phyloP scores from a whole-genome alignment of 2,888 invertebrate species.

The Nemoura dubitans region DNA sequence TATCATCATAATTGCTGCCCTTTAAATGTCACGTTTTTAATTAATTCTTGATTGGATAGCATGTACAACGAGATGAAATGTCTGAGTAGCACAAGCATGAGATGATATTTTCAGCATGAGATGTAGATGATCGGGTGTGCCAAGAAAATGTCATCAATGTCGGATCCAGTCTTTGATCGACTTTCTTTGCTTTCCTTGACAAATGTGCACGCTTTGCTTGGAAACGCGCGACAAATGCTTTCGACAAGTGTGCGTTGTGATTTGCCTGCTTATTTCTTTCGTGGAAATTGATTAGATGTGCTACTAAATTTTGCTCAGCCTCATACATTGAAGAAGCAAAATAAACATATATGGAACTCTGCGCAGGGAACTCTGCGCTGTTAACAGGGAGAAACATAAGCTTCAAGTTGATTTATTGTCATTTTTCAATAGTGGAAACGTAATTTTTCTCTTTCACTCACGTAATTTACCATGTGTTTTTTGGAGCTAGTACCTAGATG shows the following conservation, averaged over 20 bases:
- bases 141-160: not conserved
- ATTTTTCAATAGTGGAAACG: too few species aligned
- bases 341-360: too few species aligned
- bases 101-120: not conserved
- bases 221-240: not conserved
- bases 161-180: not conserved
- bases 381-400: too few species aligned
- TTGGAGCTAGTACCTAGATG: too few species aligned
- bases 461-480: too few species aligned
- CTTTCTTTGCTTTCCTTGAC: not conserved
- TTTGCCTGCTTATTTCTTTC: not conserved
- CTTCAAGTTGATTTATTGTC: too few species aligned
- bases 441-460: too few species aligned
- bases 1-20: not conserved
- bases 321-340: too few species aligned
- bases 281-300: not conserved
- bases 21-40: conserved; percentile 7
- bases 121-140: not conserved
- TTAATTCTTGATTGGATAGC: not conserved
- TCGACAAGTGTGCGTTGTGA: not conserved
- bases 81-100: not conserved
- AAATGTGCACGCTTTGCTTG: not conserved
- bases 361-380: too few species aligned
- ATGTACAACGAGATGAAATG: not conserved
- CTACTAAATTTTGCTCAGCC: not conserved